These are phyloP conservation scores for Mylabris sibirica DNA, from an alignment of 2,888 invertebrate genomes.

Conservation along the genomic window DNA sequence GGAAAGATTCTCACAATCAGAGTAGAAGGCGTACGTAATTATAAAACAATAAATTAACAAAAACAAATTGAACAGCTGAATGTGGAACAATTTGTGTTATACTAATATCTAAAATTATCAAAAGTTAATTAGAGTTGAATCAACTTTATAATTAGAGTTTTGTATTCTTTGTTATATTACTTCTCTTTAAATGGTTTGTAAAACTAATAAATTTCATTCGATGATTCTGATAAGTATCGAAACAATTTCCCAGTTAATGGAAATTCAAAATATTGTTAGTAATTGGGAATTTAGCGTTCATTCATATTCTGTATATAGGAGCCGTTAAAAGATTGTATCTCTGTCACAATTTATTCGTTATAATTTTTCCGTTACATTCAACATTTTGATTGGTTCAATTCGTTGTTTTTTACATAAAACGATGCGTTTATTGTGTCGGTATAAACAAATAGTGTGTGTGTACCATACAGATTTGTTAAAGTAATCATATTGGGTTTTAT, in stretches of 20 bases:
- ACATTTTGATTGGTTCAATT: background rate
- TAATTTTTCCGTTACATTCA: background rate
- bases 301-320: background rate
- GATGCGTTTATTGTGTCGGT: background rate
- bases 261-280: background rate
- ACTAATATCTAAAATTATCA: background rate
- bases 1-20: background rate
- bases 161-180: background rate
- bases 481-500: background rate
- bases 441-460: background rate
- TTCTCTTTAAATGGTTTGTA: background rate
- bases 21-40: background rate
- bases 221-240: background rate
- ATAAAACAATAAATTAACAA: background rate
- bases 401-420: background rate
- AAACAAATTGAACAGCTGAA: background rate
- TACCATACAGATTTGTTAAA: background rate
- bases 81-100: background rate
- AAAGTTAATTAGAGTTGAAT: constrained; percentile 1
- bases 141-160: background rate
- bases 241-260: constrained; percentile 2
- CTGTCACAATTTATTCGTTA: background rate
- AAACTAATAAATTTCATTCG: background rate
- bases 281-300: background rate
- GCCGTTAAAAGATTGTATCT: background rate